Percentiles rank a stretch among this genome's conserved stretches.
These are phyloP conservation scores for Anthrax anthrax DNA, from an alignment of 2,888 invertebrate species.

Conservation along the genomic window DNA sequence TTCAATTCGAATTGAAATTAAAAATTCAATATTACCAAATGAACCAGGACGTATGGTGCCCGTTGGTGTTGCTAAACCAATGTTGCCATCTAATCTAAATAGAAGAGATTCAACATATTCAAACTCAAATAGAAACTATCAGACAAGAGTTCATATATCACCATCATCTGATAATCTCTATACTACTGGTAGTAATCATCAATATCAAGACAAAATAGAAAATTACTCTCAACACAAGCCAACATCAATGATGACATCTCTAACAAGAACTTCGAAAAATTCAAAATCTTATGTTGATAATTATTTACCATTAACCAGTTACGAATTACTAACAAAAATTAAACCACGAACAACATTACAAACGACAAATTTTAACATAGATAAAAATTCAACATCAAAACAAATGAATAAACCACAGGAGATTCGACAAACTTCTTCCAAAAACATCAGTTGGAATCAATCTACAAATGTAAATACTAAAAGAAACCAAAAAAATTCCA, in stretches of 20 bases:
- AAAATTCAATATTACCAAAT: slow-evolving; percentile 29
- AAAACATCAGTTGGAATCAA: not conserved
- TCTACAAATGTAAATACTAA: not conserved
- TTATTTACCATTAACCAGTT: slow-evolving; percentile 7
- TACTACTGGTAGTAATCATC: not conserved
- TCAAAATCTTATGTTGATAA: not conserved
- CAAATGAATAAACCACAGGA: not conserved
- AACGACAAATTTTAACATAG: too few species aligned
- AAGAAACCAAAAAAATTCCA: not conserved
- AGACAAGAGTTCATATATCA: slow-evolving; percentile 5
- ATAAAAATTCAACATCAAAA: too few species aligned
- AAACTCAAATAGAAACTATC: slow-evolving; percentile 2
- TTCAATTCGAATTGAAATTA: slow-evolving; percentile 31
- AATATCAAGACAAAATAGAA: not conserved
- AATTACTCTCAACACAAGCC: not conserved
- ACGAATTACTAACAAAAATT: slow-evolving; percentile 6
- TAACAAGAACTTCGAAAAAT: not conserved
- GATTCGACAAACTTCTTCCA: not conserved
- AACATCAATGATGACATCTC: not conserved
- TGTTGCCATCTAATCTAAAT: slow-evolving; percentile 15
- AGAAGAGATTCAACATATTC: too few species aligned
- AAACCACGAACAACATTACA: not conserved
- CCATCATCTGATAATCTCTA: not conserved
- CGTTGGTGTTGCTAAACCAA: slow-evolving; percentile 32
- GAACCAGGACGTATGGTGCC: slow-evolving; percentile 29